Evolutionary conservation across 1,140 invertebrate species (phyloP).

Genomic region (Berghia stephanieae): DNA sequence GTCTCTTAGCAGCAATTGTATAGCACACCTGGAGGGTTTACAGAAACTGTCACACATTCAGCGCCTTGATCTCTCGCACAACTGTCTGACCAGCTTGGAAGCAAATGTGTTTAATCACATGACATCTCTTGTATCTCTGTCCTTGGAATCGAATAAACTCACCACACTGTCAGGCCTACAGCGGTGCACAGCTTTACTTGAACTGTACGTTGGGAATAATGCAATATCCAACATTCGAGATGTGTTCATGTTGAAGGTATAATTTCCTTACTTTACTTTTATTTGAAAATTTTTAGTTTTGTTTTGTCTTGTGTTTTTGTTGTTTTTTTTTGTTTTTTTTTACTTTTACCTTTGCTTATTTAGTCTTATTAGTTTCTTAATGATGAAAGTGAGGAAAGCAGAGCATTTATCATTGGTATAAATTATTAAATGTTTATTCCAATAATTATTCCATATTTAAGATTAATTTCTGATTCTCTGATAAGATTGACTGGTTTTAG

Average conservation of each 20-base stretch:
- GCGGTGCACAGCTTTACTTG: conserved; percentile 50
- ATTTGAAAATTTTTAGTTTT: not conserved
- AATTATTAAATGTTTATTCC: no score
- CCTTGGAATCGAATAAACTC: conserved; percentile 60
- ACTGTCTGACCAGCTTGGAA: conserved; percentile 77
- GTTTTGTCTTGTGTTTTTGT: not conserved
- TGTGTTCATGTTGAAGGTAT: conserved; percentile 64
- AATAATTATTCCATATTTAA: no score
- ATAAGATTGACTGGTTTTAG: no score
- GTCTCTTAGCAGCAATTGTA: conserved; percentile 90
- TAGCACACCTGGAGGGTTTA: conserved; percentile 84
- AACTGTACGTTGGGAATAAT: conserved; percentile 66
- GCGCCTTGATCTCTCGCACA: conserved; percentile 86
- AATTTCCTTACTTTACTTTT: not conserved
- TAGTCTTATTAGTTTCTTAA: no score
- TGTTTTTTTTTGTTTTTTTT: conserved; percentile 4
- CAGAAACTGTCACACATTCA: conserved; percentile 82
- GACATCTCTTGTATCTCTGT: conserved; percentile 58
- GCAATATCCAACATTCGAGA: conserved; percentile 61
- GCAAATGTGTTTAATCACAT: conserved; percentile 46
- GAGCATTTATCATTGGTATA: no score
- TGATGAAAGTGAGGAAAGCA: no score
- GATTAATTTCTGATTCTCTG: no score
- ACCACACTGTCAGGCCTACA: conserved; percentile 55
- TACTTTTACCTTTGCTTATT: no score